Conservation (phyloP, 2,113 vertebrate species). For the western clawed frog (Xenopus tropicalis) region UCB_Xtro_10.0 CM004445.2:114990001-114990500, state of each 20-base stretch:
- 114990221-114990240: slow-evolving; percentile 42
- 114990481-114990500: background rate
- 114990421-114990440: slow-evolving; percentile 37
- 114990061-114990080: background rate
- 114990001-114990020: too few species aligned
- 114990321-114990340: slow-evolving; percentile 2
- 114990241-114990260: slow-evolving; percentile 36
- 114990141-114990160: slow-evolving; percentile 9
- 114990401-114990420: slow-evolving; percentile 41
- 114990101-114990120: background rate
- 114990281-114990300: slow-evolving; percentile 29
- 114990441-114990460: slow-evolving; percentile 43
- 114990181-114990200: slow-evolving; percentile 35
- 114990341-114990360: slow-evolving; percentile 28
- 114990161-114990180: slow-evolving; percentile 43
- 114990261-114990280: slow-evolving; percentile 26
- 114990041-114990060: too few species aligned
- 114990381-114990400: slow-evolving; percentile 25
- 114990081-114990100: background rate
- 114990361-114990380: slow-evolving; percentile 25
- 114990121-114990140: slow-evolving; percentile 15
- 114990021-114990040: too few species aligned
- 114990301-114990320: slow-evolving; percentile 1
- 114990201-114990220: slow-evolving; percentile 1
- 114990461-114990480: slow-evolving; percentile 34